Percentiles rank a stretch among this genome's conserved stretches.
Evolutionary conservation across 2,797 vertebrate species (phyloP).

Genomic region (Gymnoscopelus microlampas): DNA sequence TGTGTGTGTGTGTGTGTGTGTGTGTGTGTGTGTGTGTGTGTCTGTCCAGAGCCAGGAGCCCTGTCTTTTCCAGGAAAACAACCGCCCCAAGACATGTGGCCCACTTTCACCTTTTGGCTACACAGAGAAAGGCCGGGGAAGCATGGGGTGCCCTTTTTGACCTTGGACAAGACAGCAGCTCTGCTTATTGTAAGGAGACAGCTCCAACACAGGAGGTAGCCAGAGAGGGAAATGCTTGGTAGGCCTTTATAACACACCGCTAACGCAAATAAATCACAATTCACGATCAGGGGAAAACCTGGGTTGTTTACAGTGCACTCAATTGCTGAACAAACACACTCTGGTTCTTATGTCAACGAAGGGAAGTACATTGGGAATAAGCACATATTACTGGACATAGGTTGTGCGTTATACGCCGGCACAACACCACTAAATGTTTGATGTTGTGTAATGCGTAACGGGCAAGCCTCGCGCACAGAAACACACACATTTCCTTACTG

Average conservation of each 20-base stretch:
- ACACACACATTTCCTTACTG: slow-evolving; percentile 15
- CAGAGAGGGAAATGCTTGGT: slow-evolving; percentile 7
- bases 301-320: slow-evolving; percentile 14
- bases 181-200: background rate
- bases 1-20: too few species aligned
- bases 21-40: too few species aligned
- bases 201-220: background rate
- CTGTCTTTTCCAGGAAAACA: background rate
- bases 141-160: slow-evolving; percentile 15
- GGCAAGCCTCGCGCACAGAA: background rate
- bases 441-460: background rate
- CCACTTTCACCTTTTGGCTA: background rate
- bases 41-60: slow-evolving; percentile 30
- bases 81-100: background rate
- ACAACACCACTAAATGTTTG: background rate
- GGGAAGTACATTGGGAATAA: background rate
- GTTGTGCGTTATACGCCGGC: background rate
- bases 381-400: background rate
- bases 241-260: slow-evolving; percentile 11
- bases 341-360: slow-evolving; percentile 15
- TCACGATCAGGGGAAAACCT: background rate
- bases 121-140: slow-evolving; percentile 1
- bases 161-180: slow-evolving; percentile 1
- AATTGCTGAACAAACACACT: background rate
- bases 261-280: slow-evolving; percentile 22